These are phyloP conservation scores for Eciton burchellii DNA, from an alignment of 1,140 invertebrate genomes.

Conservation along the genomic window DNA sequence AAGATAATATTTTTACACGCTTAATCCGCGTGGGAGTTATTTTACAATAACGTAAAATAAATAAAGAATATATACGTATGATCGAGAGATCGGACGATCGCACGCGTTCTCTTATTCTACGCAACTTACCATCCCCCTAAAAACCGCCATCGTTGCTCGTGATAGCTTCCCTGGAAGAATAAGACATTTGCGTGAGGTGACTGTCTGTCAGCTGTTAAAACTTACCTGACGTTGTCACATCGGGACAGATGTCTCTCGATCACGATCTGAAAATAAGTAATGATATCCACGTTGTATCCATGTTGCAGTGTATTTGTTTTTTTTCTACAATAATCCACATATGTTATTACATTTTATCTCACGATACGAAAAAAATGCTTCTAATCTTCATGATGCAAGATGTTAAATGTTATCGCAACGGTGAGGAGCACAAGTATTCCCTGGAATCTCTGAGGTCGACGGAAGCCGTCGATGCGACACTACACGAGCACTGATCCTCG, in stretches of 20 bases:
- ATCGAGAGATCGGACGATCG: slow-evolving; percentile 69
- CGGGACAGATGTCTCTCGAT: slow-evolving; percentile 24
- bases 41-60: slow-evolving; percentile 75
- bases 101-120: slow-evolving; percentile 55
- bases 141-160: slow-evolving; percentile 40
- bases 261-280: slow-evolving; percentile 56
- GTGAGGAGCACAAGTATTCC: slow-evolving; percentile 14
- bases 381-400: neutral
- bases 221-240: slow-evolving; percentile 64
- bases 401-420: slow-evolving; percentile 20
- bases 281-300: slow-evolving; percentile 44
- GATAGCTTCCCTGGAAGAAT: slow-evolving; percentile 66
- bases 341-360: slow-evolving; percentile 16
- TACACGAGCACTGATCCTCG: slow-evolving; percentile 34
- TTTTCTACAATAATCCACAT: slow-evolving; percentile 23
- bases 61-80: slow-evolving; percentile 78
- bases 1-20: slow-evolving; percentile 74
- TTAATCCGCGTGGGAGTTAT: slow-evolving; percentile 36
- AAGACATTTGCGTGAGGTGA: slow-evolving; percentile 62
- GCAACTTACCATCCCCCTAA: slow-evolving; percentile 3
- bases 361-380: slow-evolving; percentile 10
- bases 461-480: slow-evolving; percentile 18
- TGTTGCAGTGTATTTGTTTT: slow-evolving; percentile 16
- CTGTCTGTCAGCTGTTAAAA: slow-evolving; percentile 23
- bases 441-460: slow-evolving; percentile 3